Evolutionary conservation across 2,113 vertebrate species (phyloP).

Genomic region (Cinclus cinclus): DNA sequence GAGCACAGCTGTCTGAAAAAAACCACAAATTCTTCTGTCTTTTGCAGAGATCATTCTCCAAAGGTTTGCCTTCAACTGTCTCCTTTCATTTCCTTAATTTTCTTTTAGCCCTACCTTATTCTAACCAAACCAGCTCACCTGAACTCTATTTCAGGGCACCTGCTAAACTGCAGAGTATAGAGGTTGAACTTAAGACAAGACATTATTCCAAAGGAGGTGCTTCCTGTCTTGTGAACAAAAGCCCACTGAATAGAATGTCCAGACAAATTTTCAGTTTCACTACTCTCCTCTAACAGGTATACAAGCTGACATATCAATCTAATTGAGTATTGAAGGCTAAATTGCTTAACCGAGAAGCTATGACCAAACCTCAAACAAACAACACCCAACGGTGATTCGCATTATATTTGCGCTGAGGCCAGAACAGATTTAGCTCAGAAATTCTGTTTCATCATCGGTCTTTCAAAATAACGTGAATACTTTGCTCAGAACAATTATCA

Average conservation of each 20-base stretch:
- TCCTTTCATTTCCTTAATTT: background rate
- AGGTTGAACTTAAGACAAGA: background rate
- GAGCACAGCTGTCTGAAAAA: background rate
- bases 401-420: background rate
- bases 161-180: background rate
- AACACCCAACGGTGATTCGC: fast-evolving
- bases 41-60: background rate
- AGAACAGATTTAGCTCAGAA: background rate
- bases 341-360: background rate
- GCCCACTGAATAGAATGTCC: background rate
- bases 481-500: background rate
- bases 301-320: background rate
- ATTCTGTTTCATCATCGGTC: background rate
- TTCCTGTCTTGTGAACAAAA: background rate
- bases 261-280: background rate
- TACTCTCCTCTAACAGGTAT: background rate
- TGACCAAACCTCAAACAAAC: background rate
- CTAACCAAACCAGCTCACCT: background rate
- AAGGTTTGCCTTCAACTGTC: background rate
- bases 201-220: background rate
- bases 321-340: background rate
- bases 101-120: background rate
- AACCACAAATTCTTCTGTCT: background rate
- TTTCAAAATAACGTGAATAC: background rate
- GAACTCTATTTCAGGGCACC: background rate